phyloP scores from a whole-genome alignment of 2,888 invertebrate genomes.

The Rhaphigaster nebulosa region DNA sequence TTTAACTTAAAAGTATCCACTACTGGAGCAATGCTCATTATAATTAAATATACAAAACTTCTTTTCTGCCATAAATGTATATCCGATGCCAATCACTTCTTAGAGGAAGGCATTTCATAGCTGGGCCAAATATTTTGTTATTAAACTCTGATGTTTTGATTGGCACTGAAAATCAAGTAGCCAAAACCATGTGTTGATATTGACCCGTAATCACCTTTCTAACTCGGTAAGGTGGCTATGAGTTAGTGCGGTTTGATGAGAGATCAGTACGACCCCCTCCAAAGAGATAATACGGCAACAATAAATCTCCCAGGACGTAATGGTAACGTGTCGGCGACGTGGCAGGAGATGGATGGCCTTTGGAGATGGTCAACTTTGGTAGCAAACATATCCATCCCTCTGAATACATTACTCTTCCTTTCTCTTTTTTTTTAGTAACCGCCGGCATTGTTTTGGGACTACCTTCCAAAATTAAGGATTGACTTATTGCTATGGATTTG shows the following conservation, averaged over 20 bases:
- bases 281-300: constrained; percentile 24
- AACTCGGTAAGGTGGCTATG: constrained; percentile 13
- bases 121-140: too few relatives aligned
- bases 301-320: constrained; percentile 27
- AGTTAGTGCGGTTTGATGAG: constrained; percentile 29
- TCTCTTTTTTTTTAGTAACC: not conserved
- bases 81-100: too few relatives aligned
- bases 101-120: too few relatives aligned
- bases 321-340: constrained; percentile 16
- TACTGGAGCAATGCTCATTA: too few relatives aligned
- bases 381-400: constrained; percentile 29
- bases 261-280: not conserved
- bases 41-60: too few relatives aligned
- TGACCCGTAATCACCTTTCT: not conserved
- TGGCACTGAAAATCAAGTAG: not conserved
- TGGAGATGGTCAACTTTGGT: constrained; percentile 21
- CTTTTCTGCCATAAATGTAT: too few relatives aligned
- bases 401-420: constrained; percentile 10
- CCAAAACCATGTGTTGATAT: not conserved
- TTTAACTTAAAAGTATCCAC: too few relatives aligned
- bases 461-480: not conserved
- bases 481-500: not conserved
- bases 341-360: constrained; percentile 5
- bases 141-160: not conserved
- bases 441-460: not conserved